Evolutionary conservation across 2,888 invertebrate genomes (phyloP), one percentile per base, ranked within the genome.

Genomic region (Carabus problematicus): DNA sequence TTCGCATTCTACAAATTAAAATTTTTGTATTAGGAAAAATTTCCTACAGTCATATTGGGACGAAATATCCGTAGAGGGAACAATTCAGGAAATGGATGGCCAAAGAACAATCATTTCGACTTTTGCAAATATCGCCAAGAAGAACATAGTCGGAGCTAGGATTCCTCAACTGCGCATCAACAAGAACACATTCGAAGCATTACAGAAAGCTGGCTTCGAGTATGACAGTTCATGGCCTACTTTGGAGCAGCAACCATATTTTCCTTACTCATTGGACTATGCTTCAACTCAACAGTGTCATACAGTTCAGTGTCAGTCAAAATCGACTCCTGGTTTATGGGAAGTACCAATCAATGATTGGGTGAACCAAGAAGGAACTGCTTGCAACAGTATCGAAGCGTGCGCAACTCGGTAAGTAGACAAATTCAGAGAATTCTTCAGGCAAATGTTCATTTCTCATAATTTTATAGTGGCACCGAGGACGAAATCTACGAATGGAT

Each of bases 191-290:
- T 89, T 87, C 78, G 77, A 83, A 70, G 85, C 88, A 68, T 84
- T 90, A 76, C 73, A 79, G 0, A 80, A 84, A n/a, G 76, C 81
- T 29, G 83, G 81, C 0, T 80, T 90, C 3, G 70, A 75, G 0
- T 91, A 89, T 76, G 91, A 91, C 75, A 84, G 84, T 68, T 85
- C 88, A 2, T 87, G 90, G 87, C 84, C 88, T 16, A 52, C 52
- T 11, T 12, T 52, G 12, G 9, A 16, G n/a, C 16, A 6, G 0
- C 52, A 52, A 4, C 52, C 16, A 19, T 52, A 18, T 52, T 52
- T 52, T 19, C 52, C 52, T 11, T 52, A 52, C 52, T 18, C 16
- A 1, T 52, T 52, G 14, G 52, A 52, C 3, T 52, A 14, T 8
- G 18, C 16, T 11, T 16, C 52, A 18, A 52, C 16, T 11, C 52